Evolutionary conservation across 2,113 vertebrate species (phyloP).

Genomic region (Theristicus caerulescens): DNA sequence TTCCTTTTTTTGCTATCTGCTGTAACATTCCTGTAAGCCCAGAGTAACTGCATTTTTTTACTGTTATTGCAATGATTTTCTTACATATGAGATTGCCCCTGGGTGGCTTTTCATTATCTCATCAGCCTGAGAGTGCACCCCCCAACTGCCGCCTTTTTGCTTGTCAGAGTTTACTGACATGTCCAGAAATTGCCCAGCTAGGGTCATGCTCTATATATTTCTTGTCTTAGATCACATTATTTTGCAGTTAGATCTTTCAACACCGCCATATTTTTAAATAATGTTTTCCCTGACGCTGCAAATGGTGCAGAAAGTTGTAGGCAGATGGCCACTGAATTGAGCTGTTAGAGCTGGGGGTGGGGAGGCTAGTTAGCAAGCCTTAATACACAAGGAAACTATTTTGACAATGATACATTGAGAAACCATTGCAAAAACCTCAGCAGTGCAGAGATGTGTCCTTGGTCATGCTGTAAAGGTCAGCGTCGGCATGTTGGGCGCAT

Average conservation of each 20-base stretch:
- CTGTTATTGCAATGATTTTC: neutral
- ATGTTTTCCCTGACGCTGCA: neutral
- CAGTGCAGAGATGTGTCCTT: neutral
- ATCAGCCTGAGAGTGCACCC: neutral
- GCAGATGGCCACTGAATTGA: neutral
- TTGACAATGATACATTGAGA: neutral
- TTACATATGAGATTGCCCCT: neutral
- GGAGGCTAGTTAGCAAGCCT: neutral
- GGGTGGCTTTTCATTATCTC: neutral
- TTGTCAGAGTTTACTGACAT: neutral
- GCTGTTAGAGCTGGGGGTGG: neutral
- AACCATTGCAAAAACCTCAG: neutral
- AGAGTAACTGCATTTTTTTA: neutral
- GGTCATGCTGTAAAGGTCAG: neutral
- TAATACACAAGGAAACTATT: neutral
- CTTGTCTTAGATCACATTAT: neutral
- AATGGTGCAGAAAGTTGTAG: neutral
- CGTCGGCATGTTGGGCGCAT: accelerated
- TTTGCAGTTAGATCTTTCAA: conserved; percentile 7
- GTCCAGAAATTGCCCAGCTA: neutral
- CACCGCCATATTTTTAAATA: neutral
- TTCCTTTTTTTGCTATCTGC: neutral
- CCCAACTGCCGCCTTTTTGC: neutral
- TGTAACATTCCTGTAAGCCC: neutral
- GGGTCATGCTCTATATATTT: neutral